phyloP scores from a whole-genome alignment of 2,113 vertebrate genomes.

The Spheniscus mendiculus region DNA sequence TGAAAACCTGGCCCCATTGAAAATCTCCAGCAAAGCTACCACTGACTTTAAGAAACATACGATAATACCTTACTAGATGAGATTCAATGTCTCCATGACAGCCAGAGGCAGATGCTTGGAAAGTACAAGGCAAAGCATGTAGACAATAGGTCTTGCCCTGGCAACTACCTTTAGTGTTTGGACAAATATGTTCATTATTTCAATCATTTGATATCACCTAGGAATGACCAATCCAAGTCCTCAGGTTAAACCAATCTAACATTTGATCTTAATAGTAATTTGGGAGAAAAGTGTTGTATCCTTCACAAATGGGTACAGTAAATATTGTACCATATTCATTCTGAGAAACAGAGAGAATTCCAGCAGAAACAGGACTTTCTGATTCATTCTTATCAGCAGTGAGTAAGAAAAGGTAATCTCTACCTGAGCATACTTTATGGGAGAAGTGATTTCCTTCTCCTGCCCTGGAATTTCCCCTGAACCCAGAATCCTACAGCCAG shows the following conservation, averaged over 20 bases:
- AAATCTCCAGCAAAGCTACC: background rate
- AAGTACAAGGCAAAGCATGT: background rate
- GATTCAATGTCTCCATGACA: background rate
- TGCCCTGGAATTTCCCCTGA: no score
- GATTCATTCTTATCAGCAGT: background rate
- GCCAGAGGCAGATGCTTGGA: rapidly evolving
- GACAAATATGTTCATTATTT: background rate
- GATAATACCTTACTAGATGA: background rate
- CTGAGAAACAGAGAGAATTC: background rate
- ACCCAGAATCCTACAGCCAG: no score
- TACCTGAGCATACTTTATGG: background rate
- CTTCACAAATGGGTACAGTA: background rate
- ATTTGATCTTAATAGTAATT: background rate
- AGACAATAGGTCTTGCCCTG: background rate
- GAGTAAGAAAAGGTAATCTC: background rate
- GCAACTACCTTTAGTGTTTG: background rate
- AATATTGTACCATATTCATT: background rate
- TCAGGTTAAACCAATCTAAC: background rate
- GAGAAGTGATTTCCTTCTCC: background rate
- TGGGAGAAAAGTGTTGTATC: background rate
- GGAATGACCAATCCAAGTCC: background rate
- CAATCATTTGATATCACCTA: background rate
- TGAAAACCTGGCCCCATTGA: background rate
- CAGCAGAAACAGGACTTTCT: background rate
- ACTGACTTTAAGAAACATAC: background rate